Conservation (phyloP, 2,888 invertebrate species). For the Microctonus hyperodae region DNA sequence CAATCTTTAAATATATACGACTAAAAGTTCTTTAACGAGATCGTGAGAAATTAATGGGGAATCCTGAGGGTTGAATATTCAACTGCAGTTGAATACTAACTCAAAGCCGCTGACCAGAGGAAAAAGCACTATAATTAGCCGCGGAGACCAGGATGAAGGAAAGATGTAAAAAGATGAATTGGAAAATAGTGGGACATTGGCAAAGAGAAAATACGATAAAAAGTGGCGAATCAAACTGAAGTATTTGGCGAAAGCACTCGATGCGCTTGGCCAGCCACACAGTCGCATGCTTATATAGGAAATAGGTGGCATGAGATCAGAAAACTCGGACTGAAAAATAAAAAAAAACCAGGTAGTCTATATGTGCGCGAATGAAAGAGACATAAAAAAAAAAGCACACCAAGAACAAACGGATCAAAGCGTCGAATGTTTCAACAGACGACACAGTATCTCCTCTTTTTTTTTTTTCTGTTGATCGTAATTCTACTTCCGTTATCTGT, state of each 20-base stretch:
- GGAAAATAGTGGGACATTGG: neutral
- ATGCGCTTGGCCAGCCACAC: constrained; percentile 26
- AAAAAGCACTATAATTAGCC: constrained; percentile 23
- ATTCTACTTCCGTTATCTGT: constrained; percentile 12
- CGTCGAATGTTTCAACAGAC: neutral
- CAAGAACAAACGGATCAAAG: neutral
- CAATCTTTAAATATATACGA: too few species aligned
- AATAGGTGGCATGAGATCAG: neutral
- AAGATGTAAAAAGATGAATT: constrained; percentile 17
- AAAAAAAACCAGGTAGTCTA: neutral
- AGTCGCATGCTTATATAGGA: neutral
- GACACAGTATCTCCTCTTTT: neutral
- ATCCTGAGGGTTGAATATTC: neutral
- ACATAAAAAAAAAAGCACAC: neutral
- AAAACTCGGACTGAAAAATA: neutral
- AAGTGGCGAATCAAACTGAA: constrained; percentile 20
- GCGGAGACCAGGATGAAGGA: constrained; percentile 7
- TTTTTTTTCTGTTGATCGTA: constrained; percentile 1
- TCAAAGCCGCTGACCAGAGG: constrained; percentile 21
- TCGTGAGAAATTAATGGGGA: constrained; percentile 3
- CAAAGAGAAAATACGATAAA: constrained; percentile 24
- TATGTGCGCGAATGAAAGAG: neutral
- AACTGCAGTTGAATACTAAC: neutral
- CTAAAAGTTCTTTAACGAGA: neutral
- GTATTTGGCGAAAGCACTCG: constrained; percentile 28